Evolutionary conservation across 2,113 vertebrate genomes (phyloP).

Genomic region (Natator depressus): DNA sequence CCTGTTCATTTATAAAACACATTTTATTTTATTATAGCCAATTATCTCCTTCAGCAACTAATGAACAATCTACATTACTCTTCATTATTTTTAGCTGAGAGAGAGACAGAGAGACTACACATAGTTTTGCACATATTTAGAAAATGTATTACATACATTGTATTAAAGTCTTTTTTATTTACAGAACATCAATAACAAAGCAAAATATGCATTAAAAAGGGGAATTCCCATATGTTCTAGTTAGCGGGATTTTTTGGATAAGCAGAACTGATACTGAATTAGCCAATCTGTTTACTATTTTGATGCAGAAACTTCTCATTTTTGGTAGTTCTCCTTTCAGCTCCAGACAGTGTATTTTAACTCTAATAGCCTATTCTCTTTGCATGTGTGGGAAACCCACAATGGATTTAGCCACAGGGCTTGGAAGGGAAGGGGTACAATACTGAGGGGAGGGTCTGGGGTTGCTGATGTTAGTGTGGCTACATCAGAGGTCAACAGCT

Average conservation of each 20-base stretch:
- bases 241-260: neutral
- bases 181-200: neutral
- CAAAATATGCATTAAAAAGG: neutral
- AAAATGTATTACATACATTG: neutral
- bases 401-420: neutral
- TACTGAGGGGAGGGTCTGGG: neutral
- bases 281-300: neutral
- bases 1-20: neutral
- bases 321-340: neutral
- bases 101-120: neutral
- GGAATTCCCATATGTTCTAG: neutral
- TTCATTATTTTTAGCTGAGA: neutral
- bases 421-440: neutral
- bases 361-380: neutral
- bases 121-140: neutral
- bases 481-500: neutral
- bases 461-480: neutral
- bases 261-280: neutral
- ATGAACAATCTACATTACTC: neutral
- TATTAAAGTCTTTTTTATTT: neutral
- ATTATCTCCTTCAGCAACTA: neutral
- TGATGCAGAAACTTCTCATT: neutral
- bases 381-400: neutral
- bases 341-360: neutral
- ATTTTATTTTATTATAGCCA: neutral